Base-by-base conservation (phyloP, 2,113 vertebrate species). In the Lonchura striata region DNA sequence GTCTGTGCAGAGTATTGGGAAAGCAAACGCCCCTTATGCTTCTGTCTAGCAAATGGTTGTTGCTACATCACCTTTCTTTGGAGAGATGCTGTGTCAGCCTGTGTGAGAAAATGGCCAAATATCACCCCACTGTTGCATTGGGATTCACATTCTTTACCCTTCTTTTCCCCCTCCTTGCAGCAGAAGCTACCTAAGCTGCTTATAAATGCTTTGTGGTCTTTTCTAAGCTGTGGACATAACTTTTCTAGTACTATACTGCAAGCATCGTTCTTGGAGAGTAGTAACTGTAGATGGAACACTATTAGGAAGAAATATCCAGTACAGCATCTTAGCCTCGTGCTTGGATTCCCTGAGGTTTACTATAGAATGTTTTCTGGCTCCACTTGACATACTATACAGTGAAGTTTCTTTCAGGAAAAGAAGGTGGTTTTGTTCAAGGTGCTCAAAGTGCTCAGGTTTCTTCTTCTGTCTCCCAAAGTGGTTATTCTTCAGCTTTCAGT, bases 11-110 rank as follows among this genome's bases (percentile, higher is more conserved):
- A 69, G 28, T 35, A 5, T 1, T 65, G 50, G 76, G 52, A 61
- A 86, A 54, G 42, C 64, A 74, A 66, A 86, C 0, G 0, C 39
- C n/a, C 71, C 59, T 54, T 64, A 23, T 0, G 1, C 0, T 71
- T 78, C 42, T 82, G 21, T 39, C 13, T 53, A 33, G 25, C 69
- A 78, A 54, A 25, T 17, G 25, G 22, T 52, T 72, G 28, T 54
- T 90, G 54, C 72, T 52, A 7, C 11, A 23, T 49, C 18, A 14
- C 37, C 77, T 91, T 49, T 66, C 41, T 81, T 74, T 74, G 44
- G 72, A 56, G 63, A 56, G 72, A 23, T 65, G 37, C 53, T 39
- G 6, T 56, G 7, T 47, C 6, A 78, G 23, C 39, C 35, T 39
- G 16, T 8, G 18, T 37, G n/a, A 78, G 77, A 78, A 46, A 64